Base-by-base conservation (phyloP, 2,888 invertebrate species). In the Eugnorisma glareosa region DNA sequence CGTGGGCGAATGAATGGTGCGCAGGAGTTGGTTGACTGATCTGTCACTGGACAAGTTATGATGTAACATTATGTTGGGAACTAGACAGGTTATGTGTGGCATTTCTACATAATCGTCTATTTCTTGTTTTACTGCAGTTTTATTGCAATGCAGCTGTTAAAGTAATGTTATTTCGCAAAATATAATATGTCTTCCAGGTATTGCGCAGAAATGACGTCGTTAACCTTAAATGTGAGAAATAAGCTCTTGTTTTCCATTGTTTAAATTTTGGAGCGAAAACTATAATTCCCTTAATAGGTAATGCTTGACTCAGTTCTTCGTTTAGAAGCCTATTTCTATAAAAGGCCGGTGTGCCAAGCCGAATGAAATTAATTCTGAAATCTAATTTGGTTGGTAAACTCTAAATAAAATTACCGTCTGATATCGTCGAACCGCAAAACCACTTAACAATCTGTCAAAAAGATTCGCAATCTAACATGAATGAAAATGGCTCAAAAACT, bases 1-100 rank as follows among this genome's bases (percentile, higher is more conserved):
- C 88, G 96, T 96, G 95, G 96, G 95, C 94, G 95, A 91, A 92
- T 92, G 93, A 94, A 95, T 94, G 91, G 90, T 85, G 83, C 83
- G 86, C 89, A 92, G 91, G 93, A 93, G 93, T 94, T 93, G 93
- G 93, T 95, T 94, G 94, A 95, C 95, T 94, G 94, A 94, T 94
- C 93, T 92, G 90, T 89, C 84, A 86, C 74, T 93, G 91, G 92
- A 94, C 95, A 94, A 94, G 95, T 95, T 95, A 93, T 96, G 95
- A 96, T 94, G 95, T 94, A 95, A 95, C 92, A 89, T 90, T 91
- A 89, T 91, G 92, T 89, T 91, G 89, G 86, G 89, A 90, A 90
- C 91, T 64, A 70, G 75, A 75, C 73, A 67, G 37, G 77, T 76
- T 84, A 82, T 75, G 79, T 80, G 82, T 61, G 67, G 81, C 66